These are phyloP conservation scores for Struthidea cinerea DNA, from an alignment of 2,113 vertebrate species.

Conservation along the genomic window DNA sequence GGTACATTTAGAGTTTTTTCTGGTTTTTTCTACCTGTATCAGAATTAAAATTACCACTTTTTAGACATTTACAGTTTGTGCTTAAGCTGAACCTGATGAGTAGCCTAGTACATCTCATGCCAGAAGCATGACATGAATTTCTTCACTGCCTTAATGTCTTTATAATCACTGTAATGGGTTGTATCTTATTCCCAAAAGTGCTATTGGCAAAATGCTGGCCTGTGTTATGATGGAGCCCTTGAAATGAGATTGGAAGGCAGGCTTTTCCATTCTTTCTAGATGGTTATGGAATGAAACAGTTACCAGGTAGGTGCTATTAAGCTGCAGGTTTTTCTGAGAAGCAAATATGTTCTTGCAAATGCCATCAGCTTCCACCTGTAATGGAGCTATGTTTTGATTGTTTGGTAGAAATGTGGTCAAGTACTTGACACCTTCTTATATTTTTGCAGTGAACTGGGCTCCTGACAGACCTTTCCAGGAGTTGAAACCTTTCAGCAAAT, in stretches of 20 bases:
- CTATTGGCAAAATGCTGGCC: rapidly evolving
- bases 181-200: background rate
- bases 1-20: background rate
- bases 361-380: background rate
- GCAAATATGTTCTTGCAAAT: background rate
- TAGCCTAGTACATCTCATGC: background rate
- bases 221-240: background rate
- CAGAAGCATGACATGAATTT: background rate
- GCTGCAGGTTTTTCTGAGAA: background rate
- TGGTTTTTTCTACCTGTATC: background rate
- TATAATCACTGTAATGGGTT: background rate
- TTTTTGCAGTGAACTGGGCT: background rate
- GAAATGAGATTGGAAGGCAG: background rate
- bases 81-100: background rate
- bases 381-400: background rate
- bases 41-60: background rate
- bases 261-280: background rate
- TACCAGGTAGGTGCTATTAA: background rate
- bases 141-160: background rate
- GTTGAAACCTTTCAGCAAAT: background rate
- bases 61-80: background rate
- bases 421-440: background rate
- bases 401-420: background rate
- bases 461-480: background rate
- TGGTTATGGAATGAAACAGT: background rate